Conservation (phyloP, 2,113 vertebrate genomes). For the Calidris pygmaea region DNA sequence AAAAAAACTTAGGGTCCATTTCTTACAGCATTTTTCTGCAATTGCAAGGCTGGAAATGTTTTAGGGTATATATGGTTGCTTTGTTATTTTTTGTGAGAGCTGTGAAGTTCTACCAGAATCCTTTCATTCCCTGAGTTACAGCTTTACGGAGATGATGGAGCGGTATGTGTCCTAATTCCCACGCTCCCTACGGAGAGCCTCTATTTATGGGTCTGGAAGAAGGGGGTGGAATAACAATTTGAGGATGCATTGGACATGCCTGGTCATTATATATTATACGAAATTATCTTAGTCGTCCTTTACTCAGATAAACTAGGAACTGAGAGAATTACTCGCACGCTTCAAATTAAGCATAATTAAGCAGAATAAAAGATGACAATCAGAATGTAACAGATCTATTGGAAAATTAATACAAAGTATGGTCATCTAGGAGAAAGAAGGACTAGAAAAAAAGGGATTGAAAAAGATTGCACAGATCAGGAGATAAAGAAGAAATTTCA, state of each 20-base stretch:
- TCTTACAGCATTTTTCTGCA: neutral
- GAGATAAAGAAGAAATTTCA: neutral
- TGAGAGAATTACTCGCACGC: neutral
- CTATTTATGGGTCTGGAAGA: conserved; percentile 43
- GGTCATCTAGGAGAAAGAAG: neutral
- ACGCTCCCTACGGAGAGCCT: conserved; percentile 24
- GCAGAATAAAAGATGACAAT: neutral
- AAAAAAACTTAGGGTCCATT: neutral
- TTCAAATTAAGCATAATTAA: neutral
- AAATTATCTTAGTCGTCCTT: neutral
- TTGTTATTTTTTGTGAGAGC: neutral
- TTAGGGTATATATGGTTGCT: neutral
- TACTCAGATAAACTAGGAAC: neutral
- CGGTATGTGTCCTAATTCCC: conserved; percentile 36
- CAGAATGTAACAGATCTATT: neutral
- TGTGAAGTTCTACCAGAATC: conserved; percentile 27
- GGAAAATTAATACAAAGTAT: neutral
- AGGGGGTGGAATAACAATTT: conserved; percentile 43
- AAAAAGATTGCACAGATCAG: neutral
- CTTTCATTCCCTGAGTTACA: conserved; percentile 12
- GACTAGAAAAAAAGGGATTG: neutral
- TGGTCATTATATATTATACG: neutral
- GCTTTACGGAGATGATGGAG: neutral
- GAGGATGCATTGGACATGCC: neutral
- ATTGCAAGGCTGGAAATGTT: accelerated